A percentile compares a stretch with the other conserved stretches of the same genome.
Conservation (phyloP, 2,797 vertebrate species). For the Platalea minor region DNA sequence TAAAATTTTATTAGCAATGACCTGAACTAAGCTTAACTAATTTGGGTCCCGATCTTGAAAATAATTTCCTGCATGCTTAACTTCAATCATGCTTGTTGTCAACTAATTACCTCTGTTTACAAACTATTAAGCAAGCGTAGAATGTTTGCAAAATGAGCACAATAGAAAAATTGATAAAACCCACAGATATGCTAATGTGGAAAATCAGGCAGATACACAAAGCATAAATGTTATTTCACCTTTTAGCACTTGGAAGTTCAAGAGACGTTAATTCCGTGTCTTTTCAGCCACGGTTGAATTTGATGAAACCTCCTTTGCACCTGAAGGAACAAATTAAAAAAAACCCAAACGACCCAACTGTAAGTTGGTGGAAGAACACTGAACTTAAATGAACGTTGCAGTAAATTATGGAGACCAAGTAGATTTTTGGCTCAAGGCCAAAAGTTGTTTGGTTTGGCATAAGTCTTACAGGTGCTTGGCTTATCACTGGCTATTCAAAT, state of each 20-base stretch:
- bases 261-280: background rate
- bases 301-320: constrained; percentile 8
- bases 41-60: constrained; percentile 31
- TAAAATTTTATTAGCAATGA: constrained; percentile 48
- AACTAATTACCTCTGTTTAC: constrained; percentile 45
- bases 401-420: background rate
- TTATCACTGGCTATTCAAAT: constrained; percentile 28
- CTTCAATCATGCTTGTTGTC: constrained; percentile 12
- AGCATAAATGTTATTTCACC: background rate
- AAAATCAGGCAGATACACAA: background rate
- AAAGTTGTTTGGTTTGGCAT: constrained; percentile 36
- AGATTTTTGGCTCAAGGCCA: background rate
- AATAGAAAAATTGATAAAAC: background rate
- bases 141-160: constrained; percentile 33
- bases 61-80: constrained; percentile 39
- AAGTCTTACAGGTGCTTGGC: background rate
- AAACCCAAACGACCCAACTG: background rate
- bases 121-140: background rate
- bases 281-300: constrained; percentile 21
- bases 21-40: constrained; percentile 43
- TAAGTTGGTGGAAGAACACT: constrained; percentile 13
- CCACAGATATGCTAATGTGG: background rate
- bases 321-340: constrained; percentile 12
- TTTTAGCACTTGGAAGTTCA: constrained; percentile 12
- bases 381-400: background rate